A percentile compares a stretch with the other conserved stretches of the same genome.
phyloP scores from a whole-genome alignment of 2,797 vertebrate genomes.

The Lycodopsis pacificus region DNA sequence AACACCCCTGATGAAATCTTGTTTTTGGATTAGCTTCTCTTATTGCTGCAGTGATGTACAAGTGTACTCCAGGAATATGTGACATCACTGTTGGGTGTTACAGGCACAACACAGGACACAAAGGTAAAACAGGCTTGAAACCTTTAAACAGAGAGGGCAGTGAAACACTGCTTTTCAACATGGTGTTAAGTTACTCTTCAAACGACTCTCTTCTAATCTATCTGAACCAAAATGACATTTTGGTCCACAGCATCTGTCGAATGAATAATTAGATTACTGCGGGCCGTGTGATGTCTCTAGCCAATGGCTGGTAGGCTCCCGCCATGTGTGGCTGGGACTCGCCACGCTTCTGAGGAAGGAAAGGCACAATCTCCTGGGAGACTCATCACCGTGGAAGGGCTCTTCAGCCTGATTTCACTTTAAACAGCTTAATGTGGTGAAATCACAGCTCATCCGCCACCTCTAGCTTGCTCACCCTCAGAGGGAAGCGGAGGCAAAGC shows the following conservation, averaged over 20 bases:
- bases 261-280: not conserved
- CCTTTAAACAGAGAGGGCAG: not conserved
- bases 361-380: too few relatives aligned
- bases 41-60: not conserved
- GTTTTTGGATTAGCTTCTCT: not conserved
- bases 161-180: not conserved
- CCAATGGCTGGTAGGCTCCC: too few relatives aligned
- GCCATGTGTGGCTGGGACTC: too few relatives aligned
- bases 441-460: too few relatives aligned
- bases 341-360: too few relatives aligned
- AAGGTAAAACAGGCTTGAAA: not conserved
- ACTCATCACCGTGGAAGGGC: too few relatives aligned
- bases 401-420: too few relatives aligned
- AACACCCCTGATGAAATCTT: not conserved
- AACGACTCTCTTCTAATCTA: not conserved
- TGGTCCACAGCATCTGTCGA: not conserved
- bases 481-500: too few relatives aligned
- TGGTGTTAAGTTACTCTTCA: not conserved
- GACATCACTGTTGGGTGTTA: not conserved
- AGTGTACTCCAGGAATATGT: not conserved
- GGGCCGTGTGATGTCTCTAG: not conserved
- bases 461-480: too few relatives aligned
- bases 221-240: not conserved
- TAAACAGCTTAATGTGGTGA: too few relatives aligned
- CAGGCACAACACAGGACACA: not conserved